Conservation (phyloP, 1,140 invertebrate species). For the Lasioglossum albipes region DNA sequence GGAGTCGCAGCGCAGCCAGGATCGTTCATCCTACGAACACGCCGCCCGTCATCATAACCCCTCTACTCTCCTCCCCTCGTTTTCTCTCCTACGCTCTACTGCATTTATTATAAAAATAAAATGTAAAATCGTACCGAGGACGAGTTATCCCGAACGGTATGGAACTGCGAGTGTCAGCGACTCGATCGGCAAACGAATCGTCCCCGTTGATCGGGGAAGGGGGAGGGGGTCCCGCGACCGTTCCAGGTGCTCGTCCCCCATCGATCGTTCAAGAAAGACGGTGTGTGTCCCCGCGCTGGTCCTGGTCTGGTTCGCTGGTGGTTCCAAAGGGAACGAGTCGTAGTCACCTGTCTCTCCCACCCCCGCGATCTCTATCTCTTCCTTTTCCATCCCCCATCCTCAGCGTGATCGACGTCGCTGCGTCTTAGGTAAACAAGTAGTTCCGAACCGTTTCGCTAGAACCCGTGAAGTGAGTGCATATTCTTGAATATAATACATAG, state of each 20-base stretch:
- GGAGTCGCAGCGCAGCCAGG: constrained; percentile 61
- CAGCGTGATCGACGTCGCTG: not conserved
- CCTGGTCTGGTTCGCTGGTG: constrained; percentile 9
- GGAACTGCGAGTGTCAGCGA: constrained; percentile 54
- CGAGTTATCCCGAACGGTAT: constrained; percentile 71
- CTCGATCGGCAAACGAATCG: constrained; percentile 28
- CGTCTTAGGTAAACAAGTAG: constrained; percentile 17
- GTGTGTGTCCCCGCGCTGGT: not conserved
- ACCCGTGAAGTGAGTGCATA: constrained; percentile 75
- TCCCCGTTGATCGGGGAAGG: not conserved
- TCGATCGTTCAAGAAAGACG: constrained; percentile 32
- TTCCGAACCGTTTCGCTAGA: constrained; percentile 63
- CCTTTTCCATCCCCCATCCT: not conserved
- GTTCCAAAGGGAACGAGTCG: constrained; percentile 13
- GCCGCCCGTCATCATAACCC: constrained; percentile 23
- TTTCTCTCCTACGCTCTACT: constrained; percentile 68
- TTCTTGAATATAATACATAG: constrained; percentile 79
- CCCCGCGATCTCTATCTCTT: not conserved
- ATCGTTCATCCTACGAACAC: constrained; percentile 58
- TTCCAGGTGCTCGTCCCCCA: not conserved
- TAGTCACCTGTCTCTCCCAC: not conserved
- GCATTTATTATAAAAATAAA: constrained; percentile 80
- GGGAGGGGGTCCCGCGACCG: not conserved
- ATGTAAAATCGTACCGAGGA: constrained; percentile 78
- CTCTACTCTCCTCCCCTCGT: constrained; percentile 29